These are phyloP conservation scores for Diarsia brunnea DNA, from an alignment of 2,888 invertebrate species.

Conservation along the genomic window DNA sequence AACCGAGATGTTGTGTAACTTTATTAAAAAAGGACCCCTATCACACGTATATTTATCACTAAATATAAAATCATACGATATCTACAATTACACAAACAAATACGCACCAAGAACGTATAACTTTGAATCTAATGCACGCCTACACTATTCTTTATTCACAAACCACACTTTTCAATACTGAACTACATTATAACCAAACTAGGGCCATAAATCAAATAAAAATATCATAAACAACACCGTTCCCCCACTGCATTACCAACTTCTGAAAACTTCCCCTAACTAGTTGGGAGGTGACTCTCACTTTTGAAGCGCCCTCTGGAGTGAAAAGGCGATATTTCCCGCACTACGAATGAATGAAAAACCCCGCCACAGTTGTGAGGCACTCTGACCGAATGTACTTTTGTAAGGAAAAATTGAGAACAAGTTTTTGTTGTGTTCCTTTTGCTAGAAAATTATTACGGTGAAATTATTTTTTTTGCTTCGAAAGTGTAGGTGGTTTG, in stretches of 20 bases:
- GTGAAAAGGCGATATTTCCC: conserved; percentile 68
- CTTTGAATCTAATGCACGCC: background rate
- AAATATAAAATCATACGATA: background rate
- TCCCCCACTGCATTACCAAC: conserved; percentile 67
- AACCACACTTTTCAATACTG: conserved; percentile 6
- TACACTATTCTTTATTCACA: background rate
- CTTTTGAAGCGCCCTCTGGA: conserved; percentile 75
- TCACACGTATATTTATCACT: too few species aligned
- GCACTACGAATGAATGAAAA: conserved; percentile 61
- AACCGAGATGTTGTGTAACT: background rate
- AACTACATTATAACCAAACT: background rate
- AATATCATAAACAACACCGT: conserved; percentile 25
- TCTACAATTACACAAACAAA: background rate
- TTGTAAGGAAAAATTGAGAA: conserved; percentile 49
- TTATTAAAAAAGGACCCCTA: background rate
- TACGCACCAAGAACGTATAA: background rate
- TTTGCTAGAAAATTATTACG: conserved; percentile 18
- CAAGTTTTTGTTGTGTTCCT: conserved; percentile 48
- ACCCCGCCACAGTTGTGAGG: conserved; percentile 55
- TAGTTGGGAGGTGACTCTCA: conserved; percentile 82
- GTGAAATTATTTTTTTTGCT: conserved; percentile 13
- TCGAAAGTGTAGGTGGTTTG: background rate
- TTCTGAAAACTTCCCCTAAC: conserved; percentile 74
- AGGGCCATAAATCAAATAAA: conserved; percentile 40
- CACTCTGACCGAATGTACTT: conserved; percentile 52